Conservation (phyloP, 1,140 invertebrate species). For the Amyelois transitella region DNA sequence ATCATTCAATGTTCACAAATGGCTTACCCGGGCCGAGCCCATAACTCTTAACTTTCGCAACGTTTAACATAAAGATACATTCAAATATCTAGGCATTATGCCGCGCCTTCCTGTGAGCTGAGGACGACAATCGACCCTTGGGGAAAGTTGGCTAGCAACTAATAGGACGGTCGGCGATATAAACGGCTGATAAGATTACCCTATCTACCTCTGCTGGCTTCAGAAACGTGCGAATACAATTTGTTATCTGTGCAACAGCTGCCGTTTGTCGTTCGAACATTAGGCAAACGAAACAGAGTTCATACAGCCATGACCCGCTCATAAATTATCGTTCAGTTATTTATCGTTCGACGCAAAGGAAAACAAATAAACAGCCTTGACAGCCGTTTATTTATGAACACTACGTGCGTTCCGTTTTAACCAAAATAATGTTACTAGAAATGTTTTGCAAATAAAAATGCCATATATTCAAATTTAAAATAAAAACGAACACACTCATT, state of each 20-base stretch:
- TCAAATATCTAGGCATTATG: not conserved
- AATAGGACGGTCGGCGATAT: slow-evolving; percentile 29
- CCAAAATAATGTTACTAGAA: not conserved
- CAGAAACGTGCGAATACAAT: not conserved
- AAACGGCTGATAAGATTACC: slow-evolving; percentile 19
- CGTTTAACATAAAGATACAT: not conserved
- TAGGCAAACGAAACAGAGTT: not conserved
- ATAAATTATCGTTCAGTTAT: not conserved
- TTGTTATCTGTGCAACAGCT: not conserved
- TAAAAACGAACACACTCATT: not conserved
- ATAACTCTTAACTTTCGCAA: not conserved
- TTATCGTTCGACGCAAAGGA: not conserved
- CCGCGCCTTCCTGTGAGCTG: not conserved
- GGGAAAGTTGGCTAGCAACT: slow-evolving; percentile 51
- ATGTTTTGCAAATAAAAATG: not conserved
- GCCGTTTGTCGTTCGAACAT: not conserved
- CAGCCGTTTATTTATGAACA: slow-evolving; percentile 25
- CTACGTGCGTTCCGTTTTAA: not conserved
- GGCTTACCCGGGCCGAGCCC: not conserved
- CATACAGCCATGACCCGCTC: not conserved
- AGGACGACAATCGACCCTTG: slow-evolving; percentile 29
- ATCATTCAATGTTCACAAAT: not conserved
- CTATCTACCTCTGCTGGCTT: slow-evolving; percentile 21
- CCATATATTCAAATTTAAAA: not conserved
- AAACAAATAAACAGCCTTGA: slow-evolving; percentile 21